Percentiles rank a stretch among this genome's conserved stretches.
phyloP scores from a whole-genome alignment of 2,888 invertebrate species.

The Orthonychiurus folsomi region DNA sequence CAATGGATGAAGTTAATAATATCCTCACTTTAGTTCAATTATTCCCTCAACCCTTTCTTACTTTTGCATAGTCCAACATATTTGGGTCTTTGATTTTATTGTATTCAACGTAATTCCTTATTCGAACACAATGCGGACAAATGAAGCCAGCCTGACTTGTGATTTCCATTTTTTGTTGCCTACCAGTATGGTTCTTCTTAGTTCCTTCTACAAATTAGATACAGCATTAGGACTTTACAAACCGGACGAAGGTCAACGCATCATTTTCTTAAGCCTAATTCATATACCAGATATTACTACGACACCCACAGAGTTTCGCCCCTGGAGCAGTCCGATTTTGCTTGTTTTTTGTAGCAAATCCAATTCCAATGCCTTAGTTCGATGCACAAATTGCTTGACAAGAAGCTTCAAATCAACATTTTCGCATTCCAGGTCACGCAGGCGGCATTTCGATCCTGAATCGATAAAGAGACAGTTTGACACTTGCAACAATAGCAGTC shows the following conservation, averaged over 20 bases:
- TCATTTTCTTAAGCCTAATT: too few species aligned
- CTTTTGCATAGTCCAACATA: slow-evolving; percentile 35
- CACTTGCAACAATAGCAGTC: too few species aligned
- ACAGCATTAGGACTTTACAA: not conserved
- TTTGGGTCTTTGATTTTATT: slow-evolving; percentile 21
- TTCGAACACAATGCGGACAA: slow-evolving; percentile 33
- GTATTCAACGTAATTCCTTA: slow-evolving; percentile 33
- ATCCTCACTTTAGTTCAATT: not conserved
- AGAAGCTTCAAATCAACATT: slow-evolving; percentile 36
- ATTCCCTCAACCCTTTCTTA: slow-evolving; percentile 14
- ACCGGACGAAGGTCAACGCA: not conserved
- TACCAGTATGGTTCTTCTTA: not conserved
- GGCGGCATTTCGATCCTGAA: slow-evolving; percentile 5
- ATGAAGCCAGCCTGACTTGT: slow-evolving; percentile 11
- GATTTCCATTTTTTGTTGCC: slow-evolving; percentile 19
- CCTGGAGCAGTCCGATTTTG: slow-evolving; percentile 25
- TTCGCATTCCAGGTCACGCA: slow-evolving; percentile 32
- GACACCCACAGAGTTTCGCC: slow-evolving; percentile 15
- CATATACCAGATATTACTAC: slow-evolving; percentile 18
- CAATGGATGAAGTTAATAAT: not conserved
- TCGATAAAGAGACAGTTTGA: not conserved
- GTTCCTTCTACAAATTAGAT: slow-evolving; percentile 9
- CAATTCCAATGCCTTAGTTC: slow-evolving; percentile 24
- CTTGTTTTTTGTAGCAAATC: slow-evolving; percentile 28
- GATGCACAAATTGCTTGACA: slow-evolving; percentile 31